A percentile compares a stretch with the other conserved stretches of the same genome.
Evolutionary conservation across 2,888 invertebrate genomes (phyloP).

Genomic region (Eulithis prunata): DNA sequence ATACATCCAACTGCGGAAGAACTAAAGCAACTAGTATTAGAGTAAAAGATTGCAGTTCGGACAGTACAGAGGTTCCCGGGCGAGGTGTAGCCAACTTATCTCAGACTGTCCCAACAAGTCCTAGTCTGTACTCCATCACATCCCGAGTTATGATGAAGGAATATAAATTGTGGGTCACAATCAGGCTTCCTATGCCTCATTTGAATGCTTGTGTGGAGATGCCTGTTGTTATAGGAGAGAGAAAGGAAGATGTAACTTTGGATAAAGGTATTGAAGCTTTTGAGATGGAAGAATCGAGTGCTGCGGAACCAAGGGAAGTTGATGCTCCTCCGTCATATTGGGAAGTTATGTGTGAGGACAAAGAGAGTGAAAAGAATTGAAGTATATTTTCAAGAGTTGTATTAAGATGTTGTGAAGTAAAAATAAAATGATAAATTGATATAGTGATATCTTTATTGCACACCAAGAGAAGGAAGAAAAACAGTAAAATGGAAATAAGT

Average conservation of each 20-base stretch:
- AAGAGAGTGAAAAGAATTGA: conserved; percentile 4
- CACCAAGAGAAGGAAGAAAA: no score
- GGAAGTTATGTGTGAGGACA: conserved; percentile 40
- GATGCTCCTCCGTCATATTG: conserved; percentile 40
- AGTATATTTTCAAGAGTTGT: not conserved
- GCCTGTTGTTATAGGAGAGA: conserved; percentile 34
- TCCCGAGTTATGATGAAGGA: conserved; percentile 27
- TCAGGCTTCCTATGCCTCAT: conserved; percentile 33
- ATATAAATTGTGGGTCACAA: conserved; percentile 26
- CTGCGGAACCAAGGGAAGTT: not conserved
- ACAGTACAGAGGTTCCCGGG: not conserved
- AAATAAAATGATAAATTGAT: no score
- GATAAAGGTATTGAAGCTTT: not conserved
- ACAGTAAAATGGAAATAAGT: no score
- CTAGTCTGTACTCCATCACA: conserved; percentile 32
- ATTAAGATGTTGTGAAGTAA: not conserved
- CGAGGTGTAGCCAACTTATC: conserved; percentile 1
- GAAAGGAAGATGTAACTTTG: not conserved
- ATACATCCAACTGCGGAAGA: conserved; percentile 33
- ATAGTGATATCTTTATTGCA: no score
- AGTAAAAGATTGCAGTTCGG: conserved; percentile 14
- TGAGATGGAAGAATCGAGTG: not conserved
- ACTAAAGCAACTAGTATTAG: not conserved
- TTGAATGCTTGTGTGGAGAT: conserved; percentile 26
- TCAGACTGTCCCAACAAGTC: not conserved